A percentile compares a stretch with the other conserved stretches of the same genome.
phyloP scores from a whole-genome alignment of 2,113 vertebrate species.

The Cichladusa arquata region DNA sequence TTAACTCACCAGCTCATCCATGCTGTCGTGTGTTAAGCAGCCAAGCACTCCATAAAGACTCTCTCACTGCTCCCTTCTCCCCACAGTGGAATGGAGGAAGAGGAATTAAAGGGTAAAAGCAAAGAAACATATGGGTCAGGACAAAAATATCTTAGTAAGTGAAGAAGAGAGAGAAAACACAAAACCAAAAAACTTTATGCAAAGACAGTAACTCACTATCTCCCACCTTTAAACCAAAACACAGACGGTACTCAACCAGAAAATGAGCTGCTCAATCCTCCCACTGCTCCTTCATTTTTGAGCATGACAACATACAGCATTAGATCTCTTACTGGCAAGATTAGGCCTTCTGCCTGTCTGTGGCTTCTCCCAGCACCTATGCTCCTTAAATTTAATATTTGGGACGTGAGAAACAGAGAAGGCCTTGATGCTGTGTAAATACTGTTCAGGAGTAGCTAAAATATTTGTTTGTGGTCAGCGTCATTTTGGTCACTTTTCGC shows the following conservation, averaged over 20 bases:
- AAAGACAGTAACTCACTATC: background rate
- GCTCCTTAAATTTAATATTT: fast-evolving
- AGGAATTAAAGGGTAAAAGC: background rate
- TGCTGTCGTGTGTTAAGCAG: background rate
- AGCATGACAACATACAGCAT: background rate
- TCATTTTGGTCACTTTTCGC: background rate
- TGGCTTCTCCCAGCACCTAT: background rate
- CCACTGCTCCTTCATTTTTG: background rate
- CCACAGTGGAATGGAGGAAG: fast-evolving
- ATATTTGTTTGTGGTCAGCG: background rate
- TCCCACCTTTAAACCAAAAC: background rate
- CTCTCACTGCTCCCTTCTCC: background rate
- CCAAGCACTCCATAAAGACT: background rate
- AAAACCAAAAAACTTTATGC: background rate
- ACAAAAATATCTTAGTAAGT: background rate
- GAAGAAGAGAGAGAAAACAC: background rate
- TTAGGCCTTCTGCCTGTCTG: fast-evolving
- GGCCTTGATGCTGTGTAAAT: background rate
- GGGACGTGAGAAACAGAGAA: background rate
- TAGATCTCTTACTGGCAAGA: background rate
- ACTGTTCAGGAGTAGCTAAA: background rate
- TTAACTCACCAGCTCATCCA: background rate
- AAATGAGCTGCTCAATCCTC: background rate
- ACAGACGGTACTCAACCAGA: background rate
- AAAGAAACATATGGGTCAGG: background rate